Base-by-base conservation (phyloP, 1,140 invertebrate species). In the Papilio dardanus region DNA sequence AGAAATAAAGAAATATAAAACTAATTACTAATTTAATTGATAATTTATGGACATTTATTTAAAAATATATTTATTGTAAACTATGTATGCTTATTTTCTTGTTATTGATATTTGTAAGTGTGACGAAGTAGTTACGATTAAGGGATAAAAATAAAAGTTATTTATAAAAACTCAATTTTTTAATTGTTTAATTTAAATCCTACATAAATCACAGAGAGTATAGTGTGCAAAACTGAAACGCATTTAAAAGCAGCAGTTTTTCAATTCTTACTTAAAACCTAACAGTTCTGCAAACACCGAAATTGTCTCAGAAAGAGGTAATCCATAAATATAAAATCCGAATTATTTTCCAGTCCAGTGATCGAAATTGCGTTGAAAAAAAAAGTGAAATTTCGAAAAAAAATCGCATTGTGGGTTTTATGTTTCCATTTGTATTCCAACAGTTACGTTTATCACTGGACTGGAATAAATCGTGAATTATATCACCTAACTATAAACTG, bases 1-100 rank as follows among this genome's bases (percentile, higher is more conserved):
- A 2, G 99, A 99, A 95, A 97, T 99, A 54, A 99, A 99, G 92
- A 99, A 99, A 95, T 99, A 99, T 93, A 99, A 98, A 95, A 98
- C 95, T 82, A 98, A 96, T 91, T 97, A 96, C 94, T 97, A 93
- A 62, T 16, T 62, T 24, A 28, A 12, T 24, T 54, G 10, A 10
- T 10, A 10, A 24, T 54, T 4, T 24, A 54, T 54, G 12, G 50
- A 54, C 50, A 54, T 54, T 16, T 28, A 12, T 54, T 54, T 10
- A 2, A 54, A 62, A 62, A 10, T 12, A 62, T 30, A 58, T 16
- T 62, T 62, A 62, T 62, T 62, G 3, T 62, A 14, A 28, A 42
- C 69, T n/a, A 28, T 65, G 19, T 33, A 24, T 62, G 24, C 10
- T 58, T 28, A 71, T 54, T 30, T 73, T 54, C 16, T 50, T 46